Conservation (phyloP, 2,797 vertebrate species). For the Sebastes nivosus region DNA sequence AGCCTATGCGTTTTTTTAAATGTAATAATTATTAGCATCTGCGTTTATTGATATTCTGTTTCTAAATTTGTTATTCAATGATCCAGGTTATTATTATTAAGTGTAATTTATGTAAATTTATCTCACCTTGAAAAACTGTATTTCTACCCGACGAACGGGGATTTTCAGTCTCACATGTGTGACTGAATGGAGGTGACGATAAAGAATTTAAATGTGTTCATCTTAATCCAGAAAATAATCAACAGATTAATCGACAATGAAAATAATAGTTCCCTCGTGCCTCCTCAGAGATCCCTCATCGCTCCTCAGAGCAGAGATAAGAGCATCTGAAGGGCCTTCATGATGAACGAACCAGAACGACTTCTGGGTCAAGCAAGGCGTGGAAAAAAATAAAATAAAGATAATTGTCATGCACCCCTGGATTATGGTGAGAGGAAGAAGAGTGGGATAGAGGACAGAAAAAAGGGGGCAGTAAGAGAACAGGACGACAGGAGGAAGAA, state of each 20-base stretch:
- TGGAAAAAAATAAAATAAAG: no score
- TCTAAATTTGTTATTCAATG: neutral
- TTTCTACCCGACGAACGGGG: neutral
- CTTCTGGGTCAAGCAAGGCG: neutral
- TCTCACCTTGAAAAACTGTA: neutral
- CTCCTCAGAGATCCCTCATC: no score
- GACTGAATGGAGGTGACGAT: neutral
- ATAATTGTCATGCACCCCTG: neutral
- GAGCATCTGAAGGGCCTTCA: neutral
- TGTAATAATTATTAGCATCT: neutral
- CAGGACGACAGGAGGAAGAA: neutral
- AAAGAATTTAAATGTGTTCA: no score
- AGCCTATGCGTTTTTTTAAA: neutral
- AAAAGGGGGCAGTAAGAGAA: conserved; percentile 6
- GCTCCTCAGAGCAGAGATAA: neutral
- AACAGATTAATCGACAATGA: no score
- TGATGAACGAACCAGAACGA: neutral
- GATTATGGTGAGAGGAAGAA: neutral
- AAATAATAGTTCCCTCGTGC: no score
- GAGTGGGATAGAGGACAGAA: neutral
- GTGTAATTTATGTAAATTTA: neutral
- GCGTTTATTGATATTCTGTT: neutral
- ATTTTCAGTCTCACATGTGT: neutral
- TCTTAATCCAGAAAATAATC: no score
- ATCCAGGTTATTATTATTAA: neutral